Evolutionary conservation across 2,888 invertebrate genomes (phyloP).

Genomic region (Dendrolimus houi): DNA sequence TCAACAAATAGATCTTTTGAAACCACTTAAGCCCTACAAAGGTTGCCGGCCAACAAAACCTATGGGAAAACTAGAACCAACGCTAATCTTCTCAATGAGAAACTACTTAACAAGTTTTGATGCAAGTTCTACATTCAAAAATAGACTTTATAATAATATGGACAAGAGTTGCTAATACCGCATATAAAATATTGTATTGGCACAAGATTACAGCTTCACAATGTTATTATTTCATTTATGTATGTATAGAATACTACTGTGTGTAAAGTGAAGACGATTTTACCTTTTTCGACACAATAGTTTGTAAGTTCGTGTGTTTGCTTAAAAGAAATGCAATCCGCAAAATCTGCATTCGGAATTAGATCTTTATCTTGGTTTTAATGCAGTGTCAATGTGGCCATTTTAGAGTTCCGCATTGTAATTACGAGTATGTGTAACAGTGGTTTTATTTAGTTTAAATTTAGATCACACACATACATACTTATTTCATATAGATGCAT

Average conservation of each 20-base stretch:
- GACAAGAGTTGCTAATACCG: neutral
- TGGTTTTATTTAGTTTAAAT: too few relatives aligned
- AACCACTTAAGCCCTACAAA: neutral
- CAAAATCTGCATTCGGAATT: constrained; percentile 56
- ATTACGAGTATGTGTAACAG: neutral
- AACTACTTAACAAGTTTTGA: neutral
- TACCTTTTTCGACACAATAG: neutral
- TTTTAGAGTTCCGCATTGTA: constrained; percentile 17
- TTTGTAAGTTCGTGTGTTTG: neutral
- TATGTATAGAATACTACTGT: neutral
- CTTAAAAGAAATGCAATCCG: constrained; percentile 27
- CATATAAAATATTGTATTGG: neutral
- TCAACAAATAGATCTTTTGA: neutral
- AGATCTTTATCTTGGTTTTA: constrained; percentile 58
- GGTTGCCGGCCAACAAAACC: neutral
- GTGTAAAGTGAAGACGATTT: neutral
- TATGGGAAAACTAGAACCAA: neutral
- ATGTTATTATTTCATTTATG: neutral
- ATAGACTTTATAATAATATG: neutral
- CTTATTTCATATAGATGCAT: too few relatives aligned
- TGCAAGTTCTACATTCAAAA: neutral
- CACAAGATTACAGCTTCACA: neutral
- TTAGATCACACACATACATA: too few relatives aligned
- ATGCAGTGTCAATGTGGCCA: constrained; percentile 41
- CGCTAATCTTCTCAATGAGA: neutral